Conservation (phyloP, 2,113 vertebrate genomes). For the Chiloscyllium plagiosum region DNA sequence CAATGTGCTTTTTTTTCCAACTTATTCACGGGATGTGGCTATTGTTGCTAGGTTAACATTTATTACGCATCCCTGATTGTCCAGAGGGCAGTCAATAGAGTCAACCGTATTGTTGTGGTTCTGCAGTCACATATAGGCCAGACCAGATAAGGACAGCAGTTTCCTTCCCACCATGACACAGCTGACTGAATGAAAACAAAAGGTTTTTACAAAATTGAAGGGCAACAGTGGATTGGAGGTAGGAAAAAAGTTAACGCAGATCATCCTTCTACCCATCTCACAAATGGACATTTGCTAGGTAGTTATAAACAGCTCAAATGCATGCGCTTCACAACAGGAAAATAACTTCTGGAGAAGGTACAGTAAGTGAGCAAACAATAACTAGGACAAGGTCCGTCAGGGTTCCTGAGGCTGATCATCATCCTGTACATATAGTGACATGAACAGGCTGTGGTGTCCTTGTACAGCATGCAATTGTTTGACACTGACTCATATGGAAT, state of each 20-base stretch:
- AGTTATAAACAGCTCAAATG: neutral
- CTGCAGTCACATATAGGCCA: no score
- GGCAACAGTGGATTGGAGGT: neutral
- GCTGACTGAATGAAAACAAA: neutral
- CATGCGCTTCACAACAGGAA: neutral
- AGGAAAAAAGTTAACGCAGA: neutral
- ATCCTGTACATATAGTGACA: neutral
- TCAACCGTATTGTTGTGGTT: no score
- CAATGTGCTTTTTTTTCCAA: neutral
- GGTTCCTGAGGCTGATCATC: neutral
- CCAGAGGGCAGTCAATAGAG: no score
- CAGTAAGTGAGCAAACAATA: no score
- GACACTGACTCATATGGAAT: neutral
- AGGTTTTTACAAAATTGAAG: neutral
- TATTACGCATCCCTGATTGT: no score
- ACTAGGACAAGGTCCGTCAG: neutral
- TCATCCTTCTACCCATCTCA: neutral
- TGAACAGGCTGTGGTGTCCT: no score
- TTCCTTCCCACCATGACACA: no score
- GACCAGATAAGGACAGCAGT: no score
- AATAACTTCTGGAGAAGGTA: neutral
- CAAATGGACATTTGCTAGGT: neutral
- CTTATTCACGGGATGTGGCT: no score
- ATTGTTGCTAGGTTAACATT: no score
- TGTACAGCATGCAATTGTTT: no score